Conservation (phyloP, 1,140 invertebrate genomes). For the Battus philenor region DNA sequence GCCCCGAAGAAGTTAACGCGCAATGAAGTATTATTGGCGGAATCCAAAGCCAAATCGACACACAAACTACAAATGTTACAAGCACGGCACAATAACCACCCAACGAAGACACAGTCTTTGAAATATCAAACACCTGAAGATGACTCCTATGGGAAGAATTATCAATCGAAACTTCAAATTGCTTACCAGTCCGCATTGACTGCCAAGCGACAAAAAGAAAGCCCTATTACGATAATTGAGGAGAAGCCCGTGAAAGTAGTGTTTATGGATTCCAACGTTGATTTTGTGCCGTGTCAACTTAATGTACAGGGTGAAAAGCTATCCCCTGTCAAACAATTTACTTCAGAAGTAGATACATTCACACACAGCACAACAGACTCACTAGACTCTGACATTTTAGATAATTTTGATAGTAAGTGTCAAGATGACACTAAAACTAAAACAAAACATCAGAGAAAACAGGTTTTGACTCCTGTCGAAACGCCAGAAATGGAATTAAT, state of each 20-base stretch:
- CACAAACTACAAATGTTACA: conserved; percentile 33
- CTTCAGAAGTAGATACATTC: conserved; percentile 28
- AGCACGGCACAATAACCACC: conserved; percentile 28
- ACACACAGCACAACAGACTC: conserved; percentile 47
- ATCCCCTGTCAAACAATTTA: conserved; percentile 40
- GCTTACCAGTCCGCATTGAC: conserved; percentile 60
- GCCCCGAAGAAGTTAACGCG: conserved; percentile 41
- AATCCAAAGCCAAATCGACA: conserved; percentile 41
- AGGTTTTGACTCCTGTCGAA: conserved; percentile 69
- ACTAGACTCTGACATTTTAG: conserved; percentile 52
- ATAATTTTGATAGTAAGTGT: conserved; percentile 38
- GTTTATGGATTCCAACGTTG: conserved; percentile 46
- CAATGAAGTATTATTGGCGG: conserved; percentile 43
- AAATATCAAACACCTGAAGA: conserved; percentile 30
- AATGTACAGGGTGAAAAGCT: conserved; percentile 60
- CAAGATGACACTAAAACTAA: conserved; percentile 56
- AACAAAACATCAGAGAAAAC: conserved; percentile 71
- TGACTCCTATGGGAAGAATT: conserved; percentile 46
- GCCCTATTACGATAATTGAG: conserved; percentile 58
- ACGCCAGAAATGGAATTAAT: conserved; percentile 68
- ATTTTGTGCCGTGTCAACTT: conserved; percentile 37
- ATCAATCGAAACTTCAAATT: conserved; percentile 62
- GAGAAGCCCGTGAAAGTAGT: conserved; percentile 67
- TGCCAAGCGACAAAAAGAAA: conserved; percentile 52
- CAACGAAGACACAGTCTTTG: conserved; percentile 29